Evolutionary conservation across 2,888 invertebrate species (phyloP).

Genomic region (Drepana falcataria): DNA sequence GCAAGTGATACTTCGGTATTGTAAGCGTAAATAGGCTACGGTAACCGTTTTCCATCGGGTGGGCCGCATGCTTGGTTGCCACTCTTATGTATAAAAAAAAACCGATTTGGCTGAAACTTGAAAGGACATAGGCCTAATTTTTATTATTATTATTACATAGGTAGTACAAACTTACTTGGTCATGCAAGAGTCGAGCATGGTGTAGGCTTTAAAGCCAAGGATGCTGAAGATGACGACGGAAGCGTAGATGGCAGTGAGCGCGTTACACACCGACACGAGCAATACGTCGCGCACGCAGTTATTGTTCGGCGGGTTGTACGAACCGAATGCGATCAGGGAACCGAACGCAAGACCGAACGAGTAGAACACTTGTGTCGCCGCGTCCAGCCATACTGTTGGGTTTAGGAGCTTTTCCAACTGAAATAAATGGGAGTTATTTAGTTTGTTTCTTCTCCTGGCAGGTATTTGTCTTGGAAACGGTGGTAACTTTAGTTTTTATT

Average conservation of each 20-base stretch:
- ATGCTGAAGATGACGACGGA: constrained; percentile 97
- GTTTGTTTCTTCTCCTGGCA: not conserved
- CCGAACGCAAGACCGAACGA: constrained; percentile 97
- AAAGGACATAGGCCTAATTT: no score
- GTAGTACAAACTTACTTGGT: constrained; percentile 49
- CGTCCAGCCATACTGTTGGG: constrained; percentile 96
- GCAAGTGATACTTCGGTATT: no score
- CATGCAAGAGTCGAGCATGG: constrained; percentile 91
- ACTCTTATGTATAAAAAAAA: no score
- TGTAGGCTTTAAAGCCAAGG: constrained; percentile 96
- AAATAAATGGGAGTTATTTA: constrained; percentile 17
- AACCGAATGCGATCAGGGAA: constrained; percentile 96
- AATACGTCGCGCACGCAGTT: constrained; percentile 96
- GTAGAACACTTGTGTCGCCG: constrained; percentile 98
- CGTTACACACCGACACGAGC: constrained; percentile 94
- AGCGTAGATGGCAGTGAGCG: constrained; percentile 95
- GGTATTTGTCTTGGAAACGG: no score
- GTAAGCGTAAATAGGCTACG: no score
- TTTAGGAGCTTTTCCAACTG: constrained; percentile 90
- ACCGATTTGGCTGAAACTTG: no score
- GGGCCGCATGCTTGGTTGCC: no score
- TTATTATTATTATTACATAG: no score
- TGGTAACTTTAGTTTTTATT: no score
- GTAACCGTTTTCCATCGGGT: no score
- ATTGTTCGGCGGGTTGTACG: constrained; percentile 96